Base-by-base conservation (phyloP, 2,113 vertebrate species). In the Pelvicachromis taeniatus region DNA sequence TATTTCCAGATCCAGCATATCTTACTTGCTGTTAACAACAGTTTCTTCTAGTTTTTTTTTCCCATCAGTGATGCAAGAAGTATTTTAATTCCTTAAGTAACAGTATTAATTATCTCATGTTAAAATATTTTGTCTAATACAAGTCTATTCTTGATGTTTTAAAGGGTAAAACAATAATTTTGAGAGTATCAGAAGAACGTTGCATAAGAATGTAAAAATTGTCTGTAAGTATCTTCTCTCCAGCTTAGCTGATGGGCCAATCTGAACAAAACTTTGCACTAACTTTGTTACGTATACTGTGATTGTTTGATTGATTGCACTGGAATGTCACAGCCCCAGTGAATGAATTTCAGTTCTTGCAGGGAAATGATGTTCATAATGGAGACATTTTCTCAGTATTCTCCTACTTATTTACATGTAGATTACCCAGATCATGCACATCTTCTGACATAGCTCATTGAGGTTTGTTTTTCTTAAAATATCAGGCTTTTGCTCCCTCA, bases 1-100 rank as follows among this genome's bases (percentile, higher is more conserved):
- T 90, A 84, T 89, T 92, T 93, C 91, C 89, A 86, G 87, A 88
- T 92, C 35, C 50, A 53, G 85, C 84, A 89, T 4, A 82, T 88
- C 87, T 63, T 78, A 40, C 58, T 23, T 42, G 70, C 11, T 14
- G 14, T 63, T 38, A 63, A 21, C 65, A 82, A 42, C 50, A 0
- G 7, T 81, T 79, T 77, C 26, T 54, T 50, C 26, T 50, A 50
- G 23, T 19, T 3, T n/a, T 52, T n/a, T 52, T 52, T 48, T 16
- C 23, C 70, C 1, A 52, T 0, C 70, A 75, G 70, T 75, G 26
- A 31, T 29, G 59, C 16, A 77, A 83, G 78, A 79, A 54, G 45
- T 7, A 40, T 59, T 58, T 23, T 70, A 33, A 5, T 12, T 4
- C 48, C 78, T 19, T 77, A 75, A 75, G 26, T 31, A n/a, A 29